Evolutionary conservation across 2,113 vertebrate genomes (phyloP).

Genomic region (Sitta europaea): DNA sequence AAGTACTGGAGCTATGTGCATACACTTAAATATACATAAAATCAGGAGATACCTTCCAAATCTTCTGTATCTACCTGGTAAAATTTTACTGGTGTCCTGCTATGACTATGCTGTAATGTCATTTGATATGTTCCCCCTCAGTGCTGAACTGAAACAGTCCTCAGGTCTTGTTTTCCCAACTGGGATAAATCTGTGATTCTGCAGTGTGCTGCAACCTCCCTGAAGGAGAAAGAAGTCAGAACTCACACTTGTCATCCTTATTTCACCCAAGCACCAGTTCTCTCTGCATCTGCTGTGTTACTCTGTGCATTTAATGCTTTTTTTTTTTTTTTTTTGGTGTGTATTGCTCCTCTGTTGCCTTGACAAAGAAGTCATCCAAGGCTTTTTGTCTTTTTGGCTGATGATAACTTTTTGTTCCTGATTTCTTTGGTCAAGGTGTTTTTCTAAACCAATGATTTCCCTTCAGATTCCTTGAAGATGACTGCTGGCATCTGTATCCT

Average conservation of each 20-base stretch:
- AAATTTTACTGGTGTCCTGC: not conserved
- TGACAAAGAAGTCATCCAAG: not conserved
- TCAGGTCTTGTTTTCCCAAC: not conserved
- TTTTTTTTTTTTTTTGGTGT: not conserved
- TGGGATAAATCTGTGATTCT: not conserved
- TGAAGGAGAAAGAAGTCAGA: not conserved
- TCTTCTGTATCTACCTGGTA: not conserved
- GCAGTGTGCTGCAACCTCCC: not conserved
- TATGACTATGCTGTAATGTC: not conserved
- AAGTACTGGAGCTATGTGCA: not conserved
- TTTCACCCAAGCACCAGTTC: not conserved
- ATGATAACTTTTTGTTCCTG: not conserved
- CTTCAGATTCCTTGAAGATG: fast-evolving
- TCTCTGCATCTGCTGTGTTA: not conserved
- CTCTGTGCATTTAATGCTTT: not conserved
- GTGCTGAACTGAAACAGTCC: not conserved
- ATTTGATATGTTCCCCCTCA: not conserved
- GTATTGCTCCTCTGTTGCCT: not conserved
- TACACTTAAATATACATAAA: too few species aligned
- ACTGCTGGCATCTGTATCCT: not conserved
- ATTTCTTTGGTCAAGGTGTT: not conserved
- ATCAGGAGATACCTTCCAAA: not conserved
- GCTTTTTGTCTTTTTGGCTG: not conserved
- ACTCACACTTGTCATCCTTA: not conserved
- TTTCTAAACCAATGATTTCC: not conserved